Conservation (phyloP, 1,140 invertebrate genomes). For the Acarapis woodi region DNA sequence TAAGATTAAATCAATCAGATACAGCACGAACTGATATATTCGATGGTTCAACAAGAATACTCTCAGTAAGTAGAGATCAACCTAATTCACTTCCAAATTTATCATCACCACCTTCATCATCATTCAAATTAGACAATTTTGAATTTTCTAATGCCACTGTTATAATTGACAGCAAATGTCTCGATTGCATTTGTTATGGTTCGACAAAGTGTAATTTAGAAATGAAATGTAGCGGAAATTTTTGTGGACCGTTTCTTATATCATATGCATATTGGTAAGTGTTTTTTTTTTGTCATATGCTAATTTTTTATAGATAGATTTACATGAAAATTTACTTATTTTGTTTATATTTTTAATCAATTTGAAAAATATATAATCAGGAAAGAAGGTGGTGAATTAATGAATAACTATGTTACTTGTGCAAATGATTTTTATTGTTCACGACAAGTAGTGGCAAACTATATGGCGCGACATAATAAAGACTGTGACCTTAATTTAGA, state of each 20-base stretch:
- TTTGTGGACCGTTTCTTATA: constrained; percentile 5
- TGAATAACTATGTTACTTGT: no score
- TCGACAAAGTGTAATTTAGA: constrained; percentile 8
- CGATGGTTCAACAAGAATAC: background rate
- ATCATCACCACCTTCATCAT: no score
- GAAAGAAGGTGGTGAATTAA: no score
- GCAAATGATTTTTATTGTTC: no score
- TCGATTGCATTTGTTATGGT: constrained; percentile 5
- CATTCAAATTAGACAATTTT: no score
- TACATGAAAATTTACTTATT: background rate
- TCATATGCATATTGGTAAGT: constrained; percentile 7
- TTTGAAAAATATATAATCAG: background rate
- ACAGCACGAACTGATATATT: no score
- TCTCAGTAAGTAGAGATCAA: background rate
- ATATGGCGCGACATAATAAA: no score
- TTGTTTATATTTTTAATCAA: background rate
- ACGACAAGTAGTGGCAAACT: no score
- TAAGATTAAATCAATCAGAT: no score
- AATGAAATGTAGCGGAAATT: constrained; percentile 7
- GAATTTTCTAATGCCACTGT: no score
- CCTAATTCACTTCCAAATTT: constrained; percentile 19
- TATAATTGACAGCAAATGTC: constrained; percentile 3
- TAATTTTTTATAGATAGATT: background rate
- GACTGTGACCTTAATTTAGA: no score
- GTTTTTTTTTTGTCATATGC: no score